Conservation (phyloP, 2,797 vertebrate species). For the Streptopelia turtur region DNA sequence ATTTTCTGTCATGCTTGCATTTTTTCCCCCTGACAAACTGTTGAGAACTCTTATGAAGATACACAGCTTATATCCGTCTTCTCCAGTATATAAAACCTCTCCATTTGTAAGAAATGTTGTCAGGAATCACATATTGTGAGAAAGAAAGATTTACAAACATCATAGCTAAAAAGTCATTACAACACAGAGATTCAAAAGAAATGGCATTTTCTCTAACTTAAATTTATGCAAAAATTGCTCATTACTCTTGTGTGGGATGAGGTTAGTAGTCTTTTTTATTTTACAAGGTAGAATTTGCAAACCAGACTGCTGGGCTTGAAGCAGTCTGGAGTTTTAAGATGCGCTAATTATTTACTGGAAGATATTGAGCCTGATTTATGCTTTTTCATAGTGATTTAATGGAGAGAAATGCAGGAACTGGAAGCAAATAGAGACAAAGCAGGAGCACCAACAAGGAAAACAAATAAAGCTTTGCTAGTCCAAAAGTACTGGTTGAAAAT, state of each 20-base stretch:
- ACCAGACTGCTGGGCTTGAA: background rate
- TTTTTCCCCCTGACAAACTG: background rate
- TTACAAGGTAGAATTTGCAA: background rate
- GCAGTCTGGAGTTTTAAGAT: background rate
- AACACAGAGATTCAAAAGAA: conserved; percentile 21
- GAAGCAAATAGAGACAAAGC: background rate
- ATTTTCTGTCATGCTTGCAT: background rate
- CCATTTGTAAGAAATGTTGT: background rate
- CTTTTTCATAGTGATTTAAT: background rate
- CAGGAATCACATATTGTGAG: background rate
- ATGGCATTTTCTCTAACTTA: conserved; percentile 4
- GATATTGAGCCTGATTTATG: background rate
- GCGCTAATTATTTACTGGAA: background rate
- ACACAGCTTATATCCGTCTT: background rate
- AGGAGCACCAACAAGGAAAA: background rate
- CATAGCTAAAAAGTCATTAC: background rate
- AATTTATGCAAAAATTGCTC: conserved; percentile 12
- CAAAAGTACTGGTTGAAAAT: background rate
- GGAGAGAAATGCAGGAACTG: background rate
- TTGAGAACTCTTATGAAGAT: background rate
- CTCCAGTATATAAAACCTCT: background rate
- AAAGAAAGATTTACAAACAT: conserved; percentile 6
- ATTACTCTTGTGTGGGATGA: background rate
- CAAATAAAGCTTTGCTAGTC: background rate
- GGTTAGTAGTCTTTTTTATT: background rate